Conservation (phyloP, 2,113 vertebrate species). For the Macrotus californicus region DNA sequence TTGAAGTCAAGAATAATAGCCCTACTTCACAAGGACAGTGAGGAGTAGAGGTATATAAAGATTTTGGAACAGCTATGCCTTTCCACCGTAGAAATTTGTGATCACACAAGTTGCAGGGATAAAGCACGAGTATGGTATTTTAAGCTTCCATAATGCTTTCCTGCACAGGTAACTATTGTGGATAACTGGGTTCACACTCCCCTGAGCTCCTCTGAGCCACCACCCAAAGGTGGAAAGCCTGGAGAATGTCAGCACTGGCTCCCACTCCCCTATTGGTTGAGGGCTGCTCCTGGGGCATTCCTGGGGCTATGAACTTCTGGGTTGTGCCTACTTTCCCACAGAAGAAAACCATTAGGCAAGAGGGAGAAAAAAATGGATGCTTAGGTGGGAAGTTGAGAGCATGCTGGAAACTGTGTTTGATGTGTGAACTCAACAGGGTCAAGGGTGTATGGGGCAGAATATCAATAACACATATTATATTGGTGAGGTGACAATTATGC, state of each 20-base stretch:
- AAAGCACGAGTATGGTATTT: neutral
- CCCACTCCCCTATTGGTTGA: too few relatives aligned
- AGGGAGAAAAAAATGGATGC: neutral
- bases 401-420: neutral
- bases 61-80: neutral
- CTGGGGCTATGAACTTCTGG: neutral
- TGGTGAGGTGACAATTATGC: too few relatives aligned
- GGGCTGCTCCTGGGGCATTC: neutral
- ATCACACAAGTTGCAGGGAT: too few relatives aligned
- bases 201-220: neutral
- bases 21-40: neutral
- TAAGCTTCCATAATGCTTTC: neutral
- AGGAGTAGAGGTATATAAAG: neutral
- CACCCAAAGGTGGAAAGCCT: neutral
- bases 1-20: neutral
- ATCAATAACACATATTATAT: rapidly evolving
- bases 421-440: neutral
- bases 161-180: neutral
- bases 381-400: neutral
- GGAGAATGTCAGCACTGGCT: neutral
- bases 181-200: neutral
- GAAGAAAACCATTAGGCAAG: neutral
- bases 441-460: neutral
- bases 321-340: neutral
- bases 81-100: neutral